Evolutionary conservation across 2,888 invertebrate species (phyloP).

Genomic region (Neoitamus cyanurus): DNA sequence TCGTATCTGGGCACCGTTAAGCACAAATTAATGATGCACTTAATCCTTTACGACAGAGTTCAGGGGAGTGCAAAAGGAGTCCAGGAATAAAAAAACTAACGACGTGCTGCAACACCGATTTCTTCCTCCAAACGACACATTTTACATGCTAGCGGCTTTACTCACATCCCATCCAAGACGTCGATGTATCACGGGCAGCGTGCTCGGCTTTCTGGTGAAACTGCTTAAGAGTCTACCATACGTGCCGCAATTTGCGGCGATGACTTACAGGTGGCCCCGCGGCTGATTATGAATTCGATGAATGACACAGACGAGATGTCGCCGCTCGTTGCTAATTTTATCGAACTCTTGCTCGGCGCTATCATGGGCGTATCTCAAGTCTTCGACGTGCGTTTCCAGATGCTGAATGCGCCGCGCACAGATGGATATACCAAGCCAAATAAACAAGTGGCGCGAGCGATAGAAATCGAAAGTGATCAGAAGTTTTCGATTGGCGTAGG

Average conservation of each 20-base stretch:
- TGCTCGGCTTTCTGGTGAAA: not conserved
- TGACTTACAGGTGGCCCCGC: slow-evolving; percentile 7
- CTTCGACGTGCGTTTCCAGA: not conserved
- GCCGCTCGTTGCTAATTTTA: slow-evolving; percentile 36
- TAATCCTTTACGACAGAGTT: slow-evolving; percentile 39
- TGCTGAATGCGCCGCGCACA: not conserved
- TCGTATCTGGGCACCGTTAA: slow-evolving; percentile 1
- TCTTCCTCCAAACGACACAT: slow-evolving; percentile 4
- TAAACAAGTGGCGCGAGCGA: not conserved
- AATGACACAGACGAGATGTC: slow-evolving; percentile 28
- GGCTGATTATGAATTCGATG: slow-evolving; percentile 8
- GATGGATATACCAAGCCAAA: not conserved
- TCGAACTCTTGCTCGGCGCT: not conserved
- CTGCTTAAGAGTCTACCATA: not conserved
- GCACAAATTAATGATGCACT: slow-evolving; percentile 19
- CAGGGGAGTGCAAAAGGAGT: not conserved
- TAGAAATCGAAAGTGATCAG: slow-evolving; percentile 33
- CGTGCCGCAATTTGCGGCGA: not conserved
- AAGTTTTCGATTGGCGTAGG: slow-evolving; percentile 9
- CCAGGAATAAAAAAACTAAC: not conserved
- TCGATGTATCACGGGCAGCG: not conserved
- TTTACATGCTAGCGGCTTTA: not conserved
- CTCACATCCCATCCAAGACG: not conserved
- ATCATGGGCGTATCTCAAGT: slow-evolving; percentile 20
- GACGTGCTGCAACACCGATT: not conserved